A percentile compares a stretch with the other conserved stretches of the same genome.
phyloP scores from a whole-genome alignment of 2,113 vertebrate species.

The Litocranius walleri region DNA sequence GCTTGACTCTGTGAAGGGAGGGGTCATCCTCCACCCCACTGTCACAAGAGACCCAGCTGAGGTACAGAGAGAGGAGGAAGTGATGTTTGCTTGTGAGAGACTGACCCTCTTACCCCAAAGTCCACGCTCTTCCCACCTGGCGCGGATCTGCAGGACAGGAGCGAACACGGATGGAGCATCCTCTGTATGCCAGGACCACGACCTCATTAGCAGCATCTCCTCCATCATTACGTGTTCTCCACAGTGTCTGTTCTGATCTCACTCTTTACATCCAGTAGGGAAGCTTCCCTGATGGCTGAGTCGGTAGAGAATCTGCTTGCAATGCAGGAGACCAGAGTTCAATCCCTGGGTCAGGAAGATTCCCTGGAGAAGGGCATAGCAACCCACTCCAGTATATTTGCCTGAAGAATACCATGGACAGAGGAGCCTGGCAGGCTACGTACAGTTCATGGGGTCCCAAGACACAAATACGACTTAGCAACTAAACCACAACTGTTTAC shows the following conservation, averaged over 20 bases:
- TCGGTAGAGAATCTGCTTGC: not conserved
- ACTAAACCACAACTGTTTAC: not conserved
- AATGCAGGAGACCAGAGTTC: not conserved
- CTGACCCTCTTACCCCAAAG: accelerated
- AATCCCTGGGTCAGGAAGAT: not conserved
- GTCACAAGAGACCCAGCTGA: not conserved
- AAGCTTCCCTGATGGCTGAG: not conserved
- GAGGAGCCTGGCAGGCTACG: not conserved
- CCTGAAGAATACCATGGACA: not conserved
- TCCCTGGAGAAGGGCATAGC: not conserved
- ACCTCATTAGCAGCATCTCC: accelerated
- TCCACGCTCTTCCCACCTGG: accelerated
- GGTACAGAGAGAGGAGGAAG: not conserved
- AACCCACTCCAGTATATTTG: not conserved
- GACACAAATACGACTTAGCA: not conserved
- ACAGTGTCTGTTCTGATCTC: not conserved
- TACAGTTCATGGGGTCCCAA: not conserved
- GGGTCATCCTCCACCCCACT: not conserved
- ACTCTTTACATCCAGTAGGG: not conserved
- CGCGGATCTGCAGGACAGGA: accelerated
- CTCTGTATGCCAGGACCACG: accelerated
- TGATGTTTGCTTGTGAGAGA: accelerated
- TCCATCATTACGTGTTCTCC: accelerated
- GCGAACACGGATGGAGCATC: accelerated
- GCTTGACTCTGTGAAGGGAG: too few species aligned